These are phyloP conservation scores for Eilema caniola DNA, from an alignment of 2,888 invertebrate species.

Conservation along the genomic window DNA sequence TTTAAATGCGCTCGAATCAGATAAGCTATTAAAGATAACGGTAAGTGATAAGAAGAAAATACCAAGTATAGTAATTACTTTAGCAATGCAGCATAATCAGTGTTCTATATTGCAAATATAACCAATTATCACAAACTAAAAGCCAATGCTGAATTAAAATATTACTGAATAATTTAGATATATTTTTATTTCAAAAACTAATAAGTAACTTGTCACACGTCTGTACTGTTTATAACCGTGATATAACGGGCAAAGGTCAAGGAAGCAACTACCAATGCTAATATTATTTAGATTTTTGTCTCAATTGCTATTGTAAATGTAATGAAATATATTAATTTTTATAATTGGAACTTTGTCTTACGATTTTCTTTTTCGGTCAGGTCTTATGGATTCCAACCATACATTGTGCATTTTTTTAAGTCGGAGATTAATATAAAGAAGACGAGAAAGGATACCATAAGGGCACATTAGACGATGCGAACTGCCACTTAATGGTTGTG, in stretches of 20 bases:
- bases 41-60: conserved; percentile 40
- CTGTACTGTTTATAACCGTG: background rate
- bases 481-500: background rate
- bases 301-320: background rate
- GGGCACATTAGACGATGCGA: background rate
- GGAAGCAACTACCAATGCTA: conserved; percentile 25
- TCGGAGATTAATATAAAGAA: background rate
- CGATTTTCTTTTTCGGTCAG: background rate
- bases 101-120: conserved; percentile 16
- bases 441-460: background rate
- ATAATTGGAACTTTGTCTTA: background rate
- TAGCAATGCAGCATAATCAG: conserved; percentile 20
- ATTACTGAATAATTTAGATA: background rate
- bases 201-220: background rate
- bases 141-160: conserved; percentile 32
- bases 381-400: too few species aligned
- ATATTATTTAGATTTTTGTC: background rate
- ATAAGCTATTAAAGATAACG: conserved; percentile 46
- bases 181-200: background rate
- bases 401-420: background rate
- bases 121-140: conserved; percentile 22
- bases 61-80: conserved; percentile 29
- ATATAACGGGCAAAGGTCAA: conserved; percentile 34
- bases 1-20: conserved; percentile 32
- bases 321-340: background rate